Conservation (phyloP, 2,113 vertebrate species). For the Sapayoa aenigma region DNA sequence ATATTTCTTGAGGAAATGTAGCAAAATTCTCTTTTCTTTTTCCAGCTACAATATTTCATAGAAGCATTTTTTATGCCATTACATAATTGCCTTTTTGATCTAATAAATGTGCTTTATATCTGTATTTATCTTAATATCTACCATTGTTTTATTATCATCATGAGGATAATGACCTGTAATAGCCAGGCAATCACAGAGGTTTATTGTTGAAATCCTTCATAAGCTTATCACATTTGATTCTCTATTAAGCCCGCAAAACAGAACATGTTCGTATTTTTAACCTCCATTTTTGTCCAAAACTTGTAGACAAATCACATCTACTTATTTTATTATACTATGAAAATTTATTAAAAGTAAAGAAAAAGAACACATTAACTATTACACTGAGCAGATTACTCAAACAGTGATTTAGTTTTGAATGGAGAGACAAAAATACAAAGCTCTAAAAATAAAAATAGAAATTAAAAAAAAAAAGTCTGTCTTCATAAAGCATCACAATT, state of each 20-base stretch:
- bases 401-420: not conserved
- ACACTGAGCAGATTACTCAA: not conserved
- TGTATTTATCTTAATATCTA: not conserved
- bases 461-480: not conserved
- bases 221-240: not conserved
- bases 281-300: not conserved
- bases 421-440: not conserved
- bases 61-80: not conserved
- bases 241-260: not conserved
- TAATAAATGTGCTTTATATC: not conserved
- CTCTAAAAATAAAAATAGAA: not conserved
- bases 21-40: not conserved
- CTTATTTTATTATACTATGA: not conserved
- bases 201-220: not conserved
- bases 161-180: not conserved
- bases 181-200: not conserved
- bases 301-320: not conserved
- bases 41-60: not conserved
- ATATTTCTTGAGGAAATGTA: not conserved
- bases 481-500: not conserved
- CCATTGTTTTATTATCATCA: not conserved
- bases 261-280: not conserved
- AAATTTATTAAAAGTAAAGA: not conserved
- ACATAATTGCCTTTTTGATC: not conserved
- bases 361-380: not conserved